Conservation (phyloP, 2,797 vertebrate species). For the Paguma larvata region DNA sequence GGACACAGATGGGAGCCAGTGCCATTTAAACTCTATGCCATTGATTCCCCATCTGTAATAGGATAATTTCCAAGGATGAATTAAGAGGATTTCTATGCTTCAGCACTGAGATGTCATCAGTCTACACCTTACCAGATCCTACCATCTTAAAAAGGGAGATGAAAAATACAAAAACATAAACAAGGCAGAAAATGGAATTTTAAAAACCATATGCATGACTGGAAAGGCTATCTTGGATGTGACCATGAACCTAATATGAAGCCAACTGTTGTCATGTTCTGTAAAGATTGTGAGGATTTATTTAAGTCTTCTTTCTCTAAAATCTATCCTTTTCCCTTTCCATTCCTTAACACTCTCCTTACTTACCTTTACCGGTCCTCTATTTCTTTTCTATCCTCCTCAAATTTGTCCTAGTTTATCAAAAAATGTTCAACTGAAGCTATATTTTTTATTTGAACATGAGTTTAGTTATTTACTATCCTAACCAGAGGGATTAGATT, state of each 20-base stretch:
- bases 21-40: neutral
- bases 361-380: neutral
- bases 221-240: neutral
- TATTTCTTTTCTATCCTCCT: conserved; percentile 43
- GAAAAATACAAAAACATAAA: neutral
- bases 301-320: conserved; percentile 16
- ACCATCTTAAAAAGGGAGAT: conserved; percentile 19
- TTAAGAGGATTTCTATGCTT: conserved; percentile 10
- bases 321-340: neutral
- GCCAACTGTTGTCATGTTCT: neutral
- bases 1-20: neutral
- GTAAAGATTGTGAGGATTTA: neutral
- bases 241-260: neutral
- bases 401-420: conserved; percentile 47
- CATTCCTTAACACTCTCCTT: neutral
- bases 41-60: neutral
- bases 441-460: conserved; percentile 36
- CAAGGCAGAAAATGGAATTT: neutral
- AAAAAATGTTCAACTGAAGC: conserved; percentile 29
- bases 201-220: neutral
- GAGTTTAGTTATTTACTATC: conserved; percentile 30
- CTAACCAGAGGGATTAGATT: neutral
- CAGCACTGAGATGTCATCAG: neutral
- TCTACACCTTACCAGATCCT: neutral
- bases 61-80: neutral